phyloP scores from a whole-genome alignment of 2,888 invertebrate species.

The Mylabris sibirica region DNA sequence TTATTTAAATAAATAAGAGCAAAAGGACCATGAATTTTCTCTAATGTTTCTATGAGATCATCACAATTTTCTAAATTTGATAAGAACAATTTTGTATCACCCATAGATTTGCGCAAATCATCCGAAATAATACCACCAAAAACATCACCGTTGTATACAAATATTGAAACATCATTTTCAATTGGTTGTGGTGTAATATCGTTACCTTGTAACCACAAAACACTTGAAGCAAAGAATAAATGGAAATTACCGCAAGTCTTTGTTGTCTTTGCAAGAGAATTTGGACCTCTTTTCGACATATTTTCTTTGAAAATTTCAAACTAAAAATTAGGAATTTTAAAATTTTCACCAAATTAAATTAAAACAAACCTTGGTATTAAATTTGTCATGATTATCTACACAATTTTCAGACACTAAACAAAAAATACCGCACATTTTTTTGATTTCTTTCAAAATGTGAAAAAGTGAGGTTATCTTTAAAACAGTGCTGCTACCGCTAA shows the following conservation, averaged over 20 bases:
- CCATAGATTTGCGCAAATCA: slow-evolving; percentile 54
- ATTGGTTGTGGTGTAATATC: slow-evolving; percentile 73
- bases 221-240: slow-evolving; percentile 62
- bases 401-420: slow-evolving; percentile 41
- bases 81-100: slow-evolving; percentile 67
- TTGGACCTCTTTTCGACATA: slow-evolving; percentile 68
- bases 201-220: slow-evolving; percentile 87
- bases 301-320: slow-evolving; percentile 46
- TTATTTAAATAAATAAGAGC: slow-evolving; percentile 80
- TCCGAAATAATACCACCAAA: slow-evolving; percentile 64
- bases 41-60: slow-evolving; percentile 61
- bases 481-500: not conserved
- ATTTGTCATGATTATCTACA: slow-evolving; percentile 22
- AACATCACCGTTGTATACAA: slow-evolving; percentile 92
- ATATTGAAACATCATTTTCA: slow-evolving; percentile 67
- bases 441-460: slow-evolving; percentile 13
- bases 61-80: slow-evolving; percentile 54
- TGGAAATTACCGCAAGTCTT: slow-evolving; percentile 33
- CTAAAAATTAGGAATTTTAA: slow-evolving; percentile 42
- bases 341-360: not conserved
- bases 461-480: slow-evolving; percentile 10
- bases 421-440: slow-evolving; percentile 53
- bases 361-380: slow-evolving; percentile 11
- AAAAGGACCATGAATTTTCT: slow-evolving; percentile 80
- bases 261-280: slow-evolving; percentile 50